Evolutionary conservation across 1,140 invertebrate genomes (phyloP), one percentile per base, ranked within the genome.

Genomic region (Adoxophyes honmai): DNA sequence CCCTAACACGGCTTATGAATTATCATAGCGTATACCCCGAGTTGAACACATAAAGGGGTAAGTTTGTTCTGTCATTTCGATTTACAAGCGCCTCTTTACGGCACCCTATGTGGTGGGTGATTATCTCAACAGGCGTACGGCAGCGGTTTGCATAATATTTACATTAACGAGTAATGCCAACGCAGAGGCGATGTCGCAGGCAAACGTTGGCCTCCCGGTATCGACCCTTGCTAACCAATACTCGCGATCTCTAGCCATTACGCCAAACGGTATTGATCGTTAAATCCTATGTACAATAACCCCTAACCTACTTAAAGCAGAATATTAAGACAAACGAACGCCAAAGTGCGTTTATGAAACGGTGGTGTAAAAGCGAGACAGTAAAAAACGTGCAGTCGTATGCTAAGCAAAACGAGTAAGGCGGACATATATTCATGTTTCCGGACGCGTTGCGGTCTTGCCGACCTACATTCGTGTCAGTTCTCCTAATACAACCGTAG

Each of bases 91-190:
- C 16, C 42, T 48, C 42, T 48, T 44, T 18, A 33, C 18, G 11
- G 21, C 42, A 48, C 42, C 42, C 21, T 48, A 48, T 7, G 42
- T 11, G 42, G 18, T 21, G 42, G 42, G 18, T 14, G 42, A 48
- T 64, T 60, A 60, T 64, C 58, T 54, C 51, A 60, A n/a, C 33
- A 44, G 56, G 34, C 55, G 21, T 55, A 69, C 52, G 44, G 52
- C 36, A 35, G 63, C 56, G 57, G 63, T 66, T 68, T 57, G 63
- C 61, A 72, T 64, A 66, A 72, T 64, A 68, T 66, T 68, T 55
- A 58, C 61, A 68, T 72, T 57, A 62, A 56, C 10, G 11, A 35
- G 28, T 58, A 59, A 61, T 62, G 57, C 54, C 33, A 52, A 15
- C 52, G 18, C 14, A 37, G 42, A 34, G 14, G 18, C 42, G 42